phyloP scores from a whole-genome alignment of 2,888 invertebrate genomes.

The Andrena chrysosceles region DNA sequence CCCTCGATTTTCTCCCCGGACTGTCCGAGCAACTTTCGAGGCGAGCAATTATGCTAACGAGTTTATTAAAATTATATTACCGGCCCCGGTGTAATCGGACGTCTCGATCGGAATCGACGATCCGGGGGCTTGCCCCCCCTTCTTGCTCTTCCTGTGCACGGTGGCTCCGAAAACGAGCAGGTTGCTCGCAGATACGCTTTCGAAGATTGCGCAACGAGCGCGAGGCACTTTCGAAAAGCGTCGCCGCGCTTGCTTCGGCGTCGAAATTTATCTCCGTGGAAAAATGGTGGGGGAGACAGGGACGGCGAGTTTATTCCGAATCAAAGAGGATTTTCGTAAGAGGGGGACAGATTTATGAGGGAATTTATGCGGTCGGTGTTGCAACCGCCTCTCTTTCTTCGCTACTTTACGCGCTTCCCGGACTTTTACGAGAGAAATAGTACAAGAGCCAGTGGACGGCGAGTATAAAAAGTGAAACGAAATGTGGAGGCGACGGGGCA shows the following conservation, averaged over 20 bases:
- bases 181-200: constrained; percentile 20
- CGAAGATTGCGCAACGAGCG: constrained; percentile 30
- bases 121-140: background rate
- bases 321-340: constrained; percentile 17
- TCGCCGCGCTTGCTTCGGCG: background rate
- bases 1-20: background rate
- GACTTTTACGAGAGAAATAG: constrained; percentile 27
- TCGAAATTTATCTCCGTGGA: constrained; percentile 48
- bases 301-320: constrained; percentile 16
- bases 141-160: background rate
- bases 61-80: constrained; percentile 61
- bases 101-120: constrained; percentile 29
- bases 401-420: background rate
- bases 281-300: background rate
- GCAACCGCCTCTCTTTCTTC: constrained; percentile 13
- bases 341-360: constrained; percentile 32
- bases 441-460: background rate
- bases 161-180: background rate
- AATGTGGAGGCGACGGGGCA: background rate
- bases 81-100: constrained; percentile 24
- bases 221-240: constrained; percentile 35
- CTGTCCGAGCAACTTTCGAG: constrained; percentile 9
- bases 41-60: constrained; percentile 52
- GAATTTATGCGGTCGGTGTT: constrained; percentile 43
- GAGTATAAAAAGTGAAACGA: constrained; percentile 3